A percentile compares a stretch with the other conserved stretches of the same genome.
These are phyloP conservation scores for Lepidurus couesii DNA, from an alignment of 1,140 invertebrate genomes.

Conservation along the genomic window DNA sequence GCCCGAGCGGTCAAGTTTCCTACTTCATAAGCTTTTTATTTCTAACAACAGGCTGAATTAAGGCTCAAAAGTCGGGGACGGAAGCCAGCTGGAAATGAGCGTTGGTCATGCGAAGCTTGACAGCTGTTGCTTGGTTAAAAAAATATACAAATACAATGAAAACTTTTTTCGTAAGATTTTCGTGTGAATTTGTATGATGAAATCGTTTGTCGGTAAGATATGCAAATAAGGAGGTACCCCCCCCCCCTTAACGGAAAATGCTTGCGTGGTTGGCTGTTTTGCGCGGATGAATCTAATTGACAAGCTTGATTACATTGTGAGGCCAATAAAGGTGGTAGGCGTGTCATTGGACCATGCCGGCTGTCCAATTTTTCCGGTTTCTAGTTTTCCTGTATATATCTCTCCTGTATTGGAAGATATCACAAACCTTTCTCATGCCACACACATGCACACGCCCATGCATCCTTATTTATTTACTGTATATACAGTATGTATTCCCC, in stretches of 20 bases:
- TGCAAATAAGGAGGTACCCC: not conserved
- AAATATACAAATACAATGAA: not conserved
- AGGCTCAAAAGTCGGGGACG: not conserved
- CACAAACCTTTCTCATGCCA: not conserved
- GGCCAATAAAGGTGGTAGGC: conserved; percentile 13
- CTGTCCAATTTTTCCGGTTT: not conserved
- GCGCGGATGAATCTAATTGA: conserved; percentile 9
- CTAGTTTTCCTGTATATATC: not conserved
- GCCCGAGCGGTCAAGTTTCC: not conserved
- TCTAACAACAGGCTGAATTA: not conserved
- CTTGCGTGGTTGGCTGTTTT: not conserved
- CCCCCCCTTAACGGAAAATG: not conserved
- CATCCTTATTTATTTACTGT: not conserved
- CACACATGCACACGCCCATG: not conserved
- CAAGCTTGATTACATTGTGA: conserved; percentile 11
- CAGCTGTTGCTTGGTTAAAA: not conserved
- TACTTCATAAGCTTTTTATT: not conserved
- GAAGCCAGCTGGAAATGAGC: conserved; percentile 14
- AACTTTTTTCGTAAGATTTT: not conserved
- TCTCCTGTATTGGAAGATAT: not conserved
- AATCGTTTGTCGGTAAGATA: not conserved
- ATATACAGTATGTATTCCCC: not conserved
- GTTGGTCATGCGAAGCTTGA: not conserved
- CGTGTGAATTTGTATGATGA: not conserved
- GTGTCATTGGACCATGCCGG: conserved; percentile 5